Conservation (phyloP, 1,140 invertebrate species). For the Drosophila elegans region DNA sequence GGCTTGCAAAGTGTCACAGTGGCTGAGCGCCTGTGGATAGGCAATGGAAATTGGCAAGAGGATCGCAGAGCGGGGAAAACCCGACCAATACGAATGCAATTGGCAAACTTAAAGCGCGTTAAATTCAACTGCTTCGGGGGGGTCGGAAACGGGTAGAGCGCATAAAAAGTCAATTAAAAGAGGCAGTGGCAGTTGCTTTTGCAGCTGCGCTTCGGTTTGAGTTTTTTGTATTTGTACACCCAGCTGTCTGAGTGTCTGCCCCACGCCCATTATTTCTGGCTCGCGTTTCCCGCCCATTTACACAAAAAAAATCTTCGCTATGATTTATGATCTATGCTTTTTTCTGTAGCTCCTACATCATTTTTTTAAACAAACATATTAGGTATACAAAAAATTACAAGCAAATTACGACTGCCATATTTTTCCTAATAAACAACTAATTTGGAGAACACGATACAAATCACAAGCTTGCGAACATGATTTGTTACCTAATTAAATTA, state of each 20-base stretch:
- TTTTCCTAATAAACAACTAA: too few relatives aligned
- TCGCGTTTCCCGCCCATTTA: not conserved
- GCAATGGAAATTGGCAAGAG: conserved; percentile 50
- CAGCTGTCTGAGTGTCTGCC: conserved; percentile 43
- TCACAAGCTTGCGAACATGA: too few relatives aligned
- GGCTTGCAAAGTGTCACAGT: conserved; percentile 82
- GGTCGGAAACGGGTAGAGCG: conserved; percentile 36
- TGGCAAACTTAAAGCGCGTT: conserved; percentile 77
- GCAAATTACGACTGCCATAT: too few relatives aligned
- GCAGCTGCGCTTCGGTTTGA: conserved; percentile 69
- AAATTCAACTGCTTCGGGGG: conserved; percentile 59
- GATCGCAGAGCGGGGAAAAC: conserved; percentile 9
- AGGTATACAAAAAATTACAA: too few relatives aligned
- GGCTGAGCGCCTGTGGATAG: conserved; percentile 68
- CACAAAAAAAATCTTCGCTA: conserved; percentile 3
- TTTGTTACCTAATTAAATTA: not conserved
- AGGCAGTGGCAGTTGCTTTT: conserved; percentile 68
- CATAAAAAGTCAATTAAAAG: conserved; percentile 83
- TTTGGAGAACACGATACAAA: too few relatives aligned
- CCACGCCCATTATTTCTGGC: conserved; percentile 10
- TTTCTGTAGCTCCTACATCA: not conserved
- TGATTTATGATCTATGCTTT: not conserved
- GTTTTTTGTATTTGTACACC: conserved; percentile 35
- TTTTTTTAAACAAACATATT: too few relatives aligned
- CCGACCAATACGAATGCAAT: conserved; percentile 48